Evolutionary conservation across 2,888 invertebrate species (phyloP), one percentile per base, ranked within the genome.

Genomic region (Drosophila tripunctata): DNA sequence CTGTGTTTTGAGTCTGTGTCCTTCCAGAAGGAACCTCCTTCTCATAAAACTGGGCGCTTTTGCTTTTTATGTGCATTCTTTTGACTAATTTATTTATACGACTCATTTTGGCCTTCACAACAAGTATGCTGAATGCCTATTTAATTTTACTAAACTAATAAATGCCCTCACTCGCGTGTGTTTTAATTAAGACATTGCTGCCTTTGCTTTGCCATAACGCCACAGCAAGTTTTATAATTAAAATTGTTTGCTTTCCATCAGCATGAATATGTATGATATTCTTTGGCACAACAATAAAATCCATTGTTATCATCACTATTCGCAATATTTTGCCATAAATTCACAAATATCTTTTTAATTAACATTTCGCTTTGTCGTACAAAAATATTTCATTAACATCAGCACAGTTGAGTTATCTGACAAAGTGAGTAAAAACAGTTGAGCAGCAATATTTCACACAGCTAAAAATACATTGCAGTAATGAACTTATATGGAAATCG

Each of bases 51-150:
- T 21, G 48, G 30, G 27, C 33, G 48, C 14, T 17, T 21, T 19
- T 40, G 44, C 62, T 76, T 73, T 76, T 73, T 60, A 74, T 61
- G 51, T 4, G 50, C 55, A 70, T 60, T 56, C 74, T 84, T 77
- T 80, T 66, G 50, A 69, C 75, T 71, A 77, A 67, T 71, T 84
- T 81, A 78, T 77, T 80, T 73, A 67, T 65, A 52, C 45, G 61
- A 65, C 45, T 48, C 35, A 62, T 58, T 67, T 68, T 45, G 33
- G 2, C n/a, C 19, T 21, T 10, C 4, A 15, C 22, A 33, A 15
- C 22, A 33, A 24, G 22, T 35, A 22, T 48, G 24, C 19, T 38
- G 41, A 43, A 19, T 21, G 10, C n/a, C 33, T 22, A 65, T 69
- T 63, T 65, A 38, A 67, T 74, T 63, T 48, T 51, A 60, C 24